Evolutionary conservation across 1,140 invertebrate genomes (phyloP).

Genomic region (Linepithema humile): DNA sequence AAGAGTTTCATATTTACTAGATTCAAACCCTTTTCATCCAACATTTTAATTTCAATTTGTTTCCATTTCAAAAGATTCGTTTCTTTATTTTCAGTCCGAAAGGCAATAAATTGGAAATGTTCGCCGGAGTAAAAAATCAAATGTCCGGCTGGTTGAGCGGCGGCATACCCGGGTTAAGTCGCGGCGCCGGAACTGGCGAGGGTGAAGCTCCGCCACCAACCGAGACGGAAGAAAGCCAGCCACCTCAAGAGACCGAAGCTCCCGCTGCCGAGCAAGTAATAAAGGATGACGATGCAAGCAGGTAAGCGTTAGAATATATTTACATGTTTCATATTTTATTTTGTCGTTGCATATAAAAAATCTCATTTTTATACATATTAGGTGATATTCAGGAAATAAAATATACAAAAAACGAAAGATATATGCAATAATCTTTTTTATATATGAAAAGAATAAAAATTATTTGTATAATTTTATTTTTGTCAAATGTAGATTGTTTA

Average conservation of each 20-base stretch:
- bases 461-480: neutral
- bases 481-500: neutral
- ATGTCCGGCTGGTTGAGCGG: constrained; percentile 92
- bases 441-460: too few relatives aligned
- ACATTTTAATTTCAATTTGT: neutral
- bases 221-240: constrained; percentile 81
- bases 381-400: neutral
- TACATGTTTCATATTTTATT: neutral
- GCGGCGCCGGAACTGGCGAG: constrained; percentile 80
- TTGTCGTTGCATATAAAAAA: neutral
- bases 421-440: too few relatives aligned
- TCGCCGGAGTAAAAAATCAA: constrained; percentile 92
- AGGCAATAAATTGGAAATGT: constrained; percentile 90
- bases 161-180: constrained; percentile 88
- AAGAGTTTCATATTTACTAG: neutral
- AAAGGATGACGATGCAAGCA: constrained; percentile 92
- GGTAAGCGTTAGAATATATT: constrained; percentile 77
- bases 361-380: neutral
- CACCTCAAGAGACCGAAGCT: constrained; percentile 82
- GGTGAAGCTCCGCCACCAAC: constrained; percentile 79
- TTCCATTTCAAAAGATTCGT: neutral
- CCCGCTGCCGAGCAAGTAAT: constrained; percentile 83
- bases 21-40: neutral
- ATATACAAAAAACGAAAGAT: neutral
- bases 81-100: constrained; percentile 83